A percentile compares a stretch with the other conserved stretches of the same genome.
phyloP scores from a whole-genome alignment of 1,140 invertebrate genomes.

The Musca domestica region DNA sequence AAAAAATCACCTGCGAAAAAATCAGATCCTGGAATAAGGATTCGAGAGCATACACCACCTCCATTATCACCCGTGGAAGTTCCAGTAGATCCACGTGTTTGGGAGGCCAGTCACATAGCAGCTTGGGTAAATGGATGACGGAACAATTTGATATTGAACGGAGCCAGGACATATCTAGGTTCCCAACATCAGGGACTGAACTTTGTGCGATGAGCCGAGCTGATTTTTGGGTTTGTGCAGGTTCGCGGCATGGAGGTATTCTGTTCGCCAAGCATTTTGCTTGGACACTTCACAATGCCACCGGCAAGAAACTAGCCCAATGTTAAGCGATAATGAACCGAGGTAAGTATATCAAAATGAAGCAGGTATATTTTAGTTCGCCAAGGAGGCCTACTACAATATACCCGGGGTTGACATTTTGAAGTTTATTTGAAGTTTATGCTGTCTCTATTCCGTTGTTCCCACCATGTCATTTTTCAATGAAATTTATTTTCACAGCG shows the following conservation, averaged over 20 bases:
- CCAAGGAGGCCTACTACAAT: too few species aligned
- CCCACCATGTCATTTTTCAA: too few species aligned
- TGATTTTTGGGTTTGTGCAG: conserved; percentile 57
- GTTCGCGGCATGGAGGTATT: conserved; percentile 52
- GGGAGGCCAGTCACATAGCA: conserved; percentile 61
- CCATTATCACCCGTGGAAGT: conserved; percentile 37
- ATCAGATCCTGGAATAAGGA: neutral
- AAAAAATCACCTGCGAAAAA: neutral
- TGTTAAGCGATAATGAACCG: conserved; percentile 51
- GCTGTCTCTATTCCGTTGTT: too few species aligned
- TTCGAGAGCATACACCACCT: neutral
- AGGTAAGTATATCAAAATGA: conserved; percentile 49
- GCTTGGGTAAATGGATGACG: conserved; percentile 67
- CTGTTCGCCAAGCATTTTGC: conserved; percentile 58
- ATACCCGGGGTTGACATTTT: too few species aligned
- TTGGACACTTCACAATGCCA: conserved; percentile 54
- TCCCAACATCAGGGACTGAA: conserved; percentile 62
- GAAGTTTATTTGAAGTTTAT: too few species aligned
- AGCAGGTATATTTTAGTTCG: too few species aligned
- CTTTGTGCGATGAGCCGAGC: conserved; percentile 58
- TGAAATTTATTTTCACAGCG: too few species aligned
- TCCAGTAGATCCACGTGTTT: conserved; percentile 63
- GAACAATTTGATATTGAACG: conserved; percentile 61
- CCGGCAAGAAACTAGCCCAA: conserved; percentile 56
- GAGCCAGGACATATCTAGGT: conserved; percentile 55